Percentiles rank a stretch among this genome's conserved stretches.
Evolutionary conservation across 1,140 invertebrate species (phyloP).

Genomic region (Bombus impatiens): DNA sequence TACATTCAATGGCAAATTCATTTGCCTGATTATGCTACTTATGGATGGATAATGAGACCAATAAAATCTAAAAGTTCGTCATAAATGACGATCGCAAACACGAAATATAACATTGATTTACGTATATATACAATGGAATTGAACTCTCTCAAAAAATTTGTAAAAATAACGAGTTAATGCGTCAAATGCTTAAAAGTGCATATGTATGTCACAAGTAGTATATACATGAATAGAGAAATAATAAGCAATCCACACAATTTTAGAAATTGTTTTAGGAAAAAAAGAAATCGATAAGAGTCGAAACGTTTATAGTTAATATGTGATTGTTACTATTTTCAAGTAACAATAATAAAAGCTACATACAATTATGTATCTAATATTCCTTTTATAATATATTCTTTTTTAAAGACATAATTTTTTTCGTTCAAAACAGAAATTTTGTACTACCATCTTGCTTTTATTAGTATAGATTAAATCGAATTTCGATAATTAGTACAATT

Average conservation of each 20-base stretch:
- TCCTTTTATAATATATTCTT: constrained; percentile 14
- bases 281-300: constrained; percentile 5
- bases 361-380: constrained; percentile 24
- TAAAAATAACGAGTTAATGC: constrained; percentile 30
- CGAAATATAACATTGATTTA: constrained; percentile 33
- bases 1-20: constrained; percentile 9
- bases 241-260: constrained; percentile 15
- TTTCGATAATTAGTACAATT: constrained; percentile 3
- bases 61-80: constrained; percentile 34
- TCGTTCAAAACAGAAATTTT: constrained; percentile 26
- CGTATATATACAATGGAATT: not conserved
- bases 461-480: constrained; percentile 16
- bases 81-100: constrained; percentile 31
- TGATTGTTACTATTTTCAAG: constrained; percentile 2
- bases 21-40: constrained; percentile 33
- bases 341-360: constrained; percentile 34
- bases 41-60: constrained; percentile 60
- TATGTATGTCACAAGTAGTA: constrained; percentile 17
- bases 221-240: constrained; percentile 3
- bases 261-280: not conserved
- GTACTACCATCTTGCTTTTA: constrained; percentile 20
- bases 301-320: constrained; percentile 5
- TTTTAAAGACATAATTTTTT: not conserved
- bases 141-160: not conserved
- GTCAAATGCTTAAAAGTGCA: constrained; percentile 28